A percentile compares a stretch with the other conserved stretches of the same genome.
phyloP scores from a whole-genome alignment of 2,113 vertebrate genomes.

The Fregetta grallaria region DNA sequence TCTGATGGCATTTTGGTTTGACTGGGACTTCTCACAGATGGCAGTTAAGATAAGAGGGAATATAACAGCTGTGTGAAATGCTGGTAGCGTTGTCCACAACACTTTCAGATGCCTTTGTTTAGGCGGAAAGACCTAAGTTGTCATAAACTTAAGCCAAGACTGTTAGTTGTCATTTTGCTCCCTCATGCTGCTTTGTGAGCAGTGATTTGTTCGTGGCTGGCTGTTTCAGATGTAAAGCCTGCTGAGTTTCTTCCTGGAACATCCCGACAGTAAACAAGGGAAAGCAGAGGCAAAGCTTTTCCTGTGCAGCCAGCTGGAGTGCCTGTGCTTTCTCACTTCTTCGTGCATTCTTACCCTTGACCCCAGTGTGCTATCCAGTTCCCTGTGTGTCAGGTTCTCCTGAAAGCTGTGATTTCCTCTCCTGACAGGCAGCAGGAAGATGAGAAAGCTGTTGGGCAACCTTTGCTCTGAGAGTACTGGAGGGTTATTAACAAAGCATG shows the following conservation, averaged over 20 bases:
- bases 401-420: constrained; percentile 77
- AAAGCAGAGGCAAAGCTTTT: constrained; percentile 60
- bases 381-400: constrained; percentile 66
- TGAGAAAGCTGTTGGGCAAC: constrained; percentile 80
- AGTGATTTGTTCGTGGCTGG: not conserved
- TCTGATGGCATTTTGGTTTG: not conserved
- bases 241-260: constrained; percentile 55
- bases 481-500: constrained; percentile 68
- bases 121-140: not conserved
- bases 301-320: constrained; percentile 67
- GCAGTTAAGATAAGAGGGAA: not conserved
- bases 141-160: not conserved
- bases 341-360: constrained; percentile 76
- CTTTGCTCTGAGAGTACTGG: constrained; percentile 74
- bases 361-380: constrained; percentile 72
- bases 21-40: not conserved
- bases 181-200: not conserved
- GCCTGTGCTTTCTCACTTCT: constrained; percentile 74
- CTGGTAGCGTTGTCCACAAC: not conserved
- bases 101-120: not conserved
- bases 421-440: constrained; percentile 78
- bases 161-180: not conserved
- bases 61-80: not conserved
- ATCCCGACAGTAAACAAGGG: constrained; percentile 60
- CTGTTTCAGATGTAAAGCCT: not conserved